These are phyloP conservation scores for Carduelis carduelis DNA, from an alignment of 2,797 vertebrate genomes.

Conservation along the genomic window DNA sequence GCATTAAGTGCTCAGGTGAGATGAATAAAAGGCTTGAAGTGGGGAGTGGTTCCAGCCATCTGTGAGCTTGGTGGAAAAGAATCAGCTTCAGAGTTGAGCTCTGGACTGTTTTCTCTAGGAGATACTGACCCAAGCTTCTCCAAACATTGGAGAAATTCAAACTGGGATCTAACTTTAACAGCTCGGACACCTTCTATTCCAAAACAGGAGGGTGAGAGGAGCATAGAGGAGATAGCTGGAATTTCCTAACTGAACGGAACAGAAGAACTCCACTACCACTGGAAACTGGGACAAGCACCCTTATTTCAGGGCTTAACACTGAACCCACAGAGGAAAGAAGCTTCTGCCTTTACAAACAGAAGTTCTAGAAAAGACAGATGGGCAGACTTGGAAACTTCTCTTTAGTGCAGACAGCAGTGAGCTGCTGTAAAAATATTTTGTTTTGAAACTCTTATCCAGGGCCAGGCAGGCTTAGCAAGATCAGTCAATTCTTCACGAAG, in stretches of 20 bases:
- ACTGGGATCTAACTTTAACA: neutral
- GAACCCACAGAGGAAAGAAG: neutral
- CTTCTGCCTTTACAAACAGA: neutral
- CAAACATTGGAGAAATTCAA: neutral
- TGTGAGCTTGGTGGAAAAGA: neutral
- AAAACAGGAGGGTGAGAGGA: neutral
- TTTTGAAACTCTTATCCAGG: neutral
- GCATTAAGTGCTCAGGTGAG: neutral
- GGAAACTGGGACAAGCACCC: neutral
- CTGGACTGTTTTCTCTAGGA: neutral
- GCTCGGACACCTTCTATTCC: neutral
- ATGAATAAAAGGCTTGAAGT: neutral
- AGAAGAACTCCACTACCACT: neutral
- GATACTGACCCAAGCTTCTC: neutral
- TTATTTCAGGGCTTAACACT: neutral
- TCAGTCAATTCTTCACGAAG: neutral
- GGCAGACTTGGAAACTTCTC: neutral
- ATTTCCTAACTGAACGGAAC: neutral
- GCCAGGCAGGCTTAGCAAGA: neutral
- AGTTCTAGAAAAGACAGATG: neutral
- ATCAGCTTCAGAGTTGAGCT: neutral
- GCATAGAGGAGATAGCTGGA: neutral
- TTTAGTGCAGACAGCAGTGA: neutral
- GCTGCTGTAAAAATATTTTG: neutral
- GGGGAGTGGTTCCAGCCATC: neutral